These are phyloP conservation scores for Crossaster papposus DNA, from an alignment of 53 echinoderm and acorn worm species.

Conservation along the genomic window DNA sequence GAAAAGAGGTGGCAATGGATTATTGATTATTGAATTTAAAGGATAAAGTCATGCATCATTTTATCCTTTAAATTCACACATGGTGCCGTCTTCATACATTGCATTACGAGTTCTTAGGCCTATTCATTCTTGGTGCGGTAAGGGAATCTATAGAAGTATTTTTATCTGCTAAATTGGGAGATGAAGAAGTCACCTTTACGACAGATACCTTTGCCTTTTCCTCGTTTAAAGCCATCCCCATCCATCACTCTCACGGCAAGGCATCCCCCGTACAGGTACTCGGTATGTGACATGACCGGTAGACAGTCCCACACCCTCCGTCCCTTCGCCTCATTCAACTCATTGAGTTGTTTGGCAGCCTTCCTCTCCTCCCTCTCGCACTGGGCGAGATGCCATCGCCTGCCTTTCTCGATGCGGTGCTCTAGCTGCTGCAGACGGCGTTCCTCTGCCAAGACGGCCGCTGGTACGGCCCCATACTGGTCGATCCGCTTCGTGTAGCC, in stretches of 20 bases:
- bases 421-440: slow-evolving; percentile 46
- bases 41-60: no score
- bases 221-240: neutral
- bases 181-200: neutral
- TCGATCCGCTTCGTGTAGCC: slow-evolving; percentile 45
- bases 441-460: slow-evolving; percentile 39
- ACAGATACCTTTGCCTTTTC: neutral
- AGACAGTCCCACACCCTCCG: neutral
- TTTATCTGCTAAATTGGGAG: no score
- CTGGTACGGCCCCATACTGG: slow-evolving; percentile 43
- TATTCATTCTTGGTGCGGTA: no score
- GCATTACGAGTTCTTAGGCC: no score
- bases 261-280: slow-evolving; percentile 47
- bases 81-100: no score
- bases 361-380: slow-evolving; percentile 30
- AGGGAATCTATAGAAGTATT: no score
- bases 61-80: no score
- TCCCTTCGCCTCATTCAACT: slow-evolving; percentile 33
- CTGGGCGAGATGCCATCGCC: slow-evolving; percentile 42
- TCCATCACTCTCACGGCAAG: slow-evolving; percentile 21
- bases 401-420: slow-evolving; percentile 24
- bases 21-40: no score
- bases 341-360: slow-evolving; percentile 6
- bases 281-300: slow-evolving; percentile 17
- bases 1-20: no score